Evolutionary conservation across 92 coral and sea anemone genomes (phyloP).

Genomic region (Epizoanthus ramosus): DNA sequence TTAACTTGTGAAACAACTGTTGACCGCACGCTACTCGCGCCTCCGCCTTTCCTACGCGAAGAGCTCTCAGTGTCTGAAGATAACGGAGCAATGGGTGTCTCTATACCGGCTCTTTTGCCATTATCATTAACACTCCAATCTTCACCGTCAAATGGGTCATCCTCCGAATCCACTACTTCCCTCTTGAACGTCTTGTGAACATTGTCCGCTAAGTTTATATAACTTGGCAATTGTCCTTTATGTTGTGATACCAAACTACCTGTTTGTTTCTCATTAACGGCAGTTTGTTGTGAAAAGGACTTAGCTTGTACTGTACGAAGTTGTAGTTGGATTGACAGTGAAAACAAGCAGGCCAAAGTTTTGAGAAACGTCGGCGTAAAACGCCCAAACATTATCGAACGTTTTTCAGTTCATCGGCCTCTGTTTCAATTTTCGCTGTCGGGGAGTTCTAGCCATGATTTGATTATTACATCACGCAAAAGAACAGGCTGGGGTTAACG

Average conservation of each 20-base stretch:
- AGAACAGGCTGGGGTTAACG: constrained; percentile 57
- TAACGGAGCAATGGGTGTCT: constrained; percentile 78
- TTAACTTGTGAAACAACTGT: constrained; percentile 65
- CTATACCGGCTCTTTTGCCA: constrained; percentile 76
- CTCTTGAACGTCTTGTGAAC: constrained; percentile 46
- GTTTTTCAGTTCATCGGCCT: constrained; percentile 81
- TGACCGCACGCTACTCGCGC: constrained; percentile 68
- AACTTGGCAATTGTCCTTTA: constrained; percentile 67
- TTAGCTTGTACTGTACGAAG: constrained; percentile 66
- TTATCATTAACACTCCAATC: constrained; percentile 57
- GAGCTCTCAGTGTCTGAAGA: constrained; percentile 50
- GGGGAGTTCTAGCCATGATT: constrained; percentile 76
- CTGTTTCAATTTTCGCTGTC: constrained; percentile 61
- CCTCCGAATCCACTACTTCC: constrained; percentile 60
- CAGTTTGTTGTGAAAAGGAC: constrained; percentile 67
- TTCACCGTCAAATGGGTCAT: constrained; percentile 53
- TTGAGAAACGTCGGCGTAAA: constrained; percentile 84
- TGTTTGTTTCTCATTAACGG: constrained; percentile 59
- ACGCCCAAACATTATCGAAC: constrained; percentile 86
- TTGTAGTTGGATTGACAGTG: constrained; percentile 45
- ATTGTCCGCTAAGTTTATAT: constrained; percentile 42
- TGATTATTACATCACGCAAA: constrained; percentile 85
- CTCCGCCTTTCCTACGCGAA: constrained; percentile 16
- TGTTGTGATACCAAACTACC: constrained; percentile 54
- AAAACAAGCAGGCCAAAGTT: constrained; percentile 57